Conservation (phyloP, 2,113 vertebrate genomes). For the Passerina amoena region DNA sequence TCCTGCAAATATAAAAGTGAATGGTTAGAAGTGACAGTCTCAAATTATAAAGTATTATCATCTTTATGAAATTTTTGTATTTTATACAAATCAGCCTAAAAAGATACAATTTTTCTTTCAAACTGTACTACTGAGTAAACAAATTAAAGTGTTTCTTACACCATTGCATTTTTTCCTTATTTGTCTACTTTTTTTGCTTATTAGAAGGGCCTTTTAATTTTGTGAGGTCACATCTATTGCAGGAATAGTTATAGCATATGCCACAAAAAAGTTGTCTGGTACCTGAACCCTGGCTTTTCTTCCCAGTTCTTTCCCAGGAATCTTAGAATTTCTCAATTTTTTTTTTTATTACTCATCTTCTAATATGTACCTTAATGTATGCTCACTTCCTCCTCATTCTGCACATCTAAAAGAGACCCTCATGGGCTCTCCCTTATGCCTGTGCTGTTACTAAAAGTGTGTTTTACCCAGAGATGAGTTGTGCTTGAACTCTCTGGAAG, state of each 20-base stretch:
- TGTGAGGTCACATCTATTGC: background rate
- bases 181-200: background rate
- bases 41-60: background rate
- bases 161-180: background rate
- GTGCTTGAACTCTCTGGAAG: background rate
- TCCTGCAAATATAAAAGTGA: background rate
- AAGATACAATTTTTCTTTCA: background rate
- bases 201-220: background rate
- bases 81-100: background rate
- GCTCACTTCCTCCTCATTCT: background rate
- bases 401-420: background rate
- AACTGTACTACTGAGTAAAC: background rate
- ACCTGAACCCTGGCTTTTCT: background rate
- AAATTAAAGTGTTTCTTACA: background rate
- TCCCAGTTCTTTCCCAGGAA: background rate
- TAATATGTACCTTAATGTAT: background rate
- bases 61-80: background rate
- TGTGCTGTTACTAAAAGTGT: background rate
- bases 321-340: background rate
- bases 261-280: background rate
- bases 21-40: background rate
- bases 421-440: accelerated
- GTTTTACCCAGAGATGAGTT: background rate
- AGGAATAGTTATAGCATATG: background rate
- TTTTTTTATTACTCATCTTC: background rate